Conservation (phyloP, 2,113 vertebrate species). For the Syrmaticus mikado region DNA sequence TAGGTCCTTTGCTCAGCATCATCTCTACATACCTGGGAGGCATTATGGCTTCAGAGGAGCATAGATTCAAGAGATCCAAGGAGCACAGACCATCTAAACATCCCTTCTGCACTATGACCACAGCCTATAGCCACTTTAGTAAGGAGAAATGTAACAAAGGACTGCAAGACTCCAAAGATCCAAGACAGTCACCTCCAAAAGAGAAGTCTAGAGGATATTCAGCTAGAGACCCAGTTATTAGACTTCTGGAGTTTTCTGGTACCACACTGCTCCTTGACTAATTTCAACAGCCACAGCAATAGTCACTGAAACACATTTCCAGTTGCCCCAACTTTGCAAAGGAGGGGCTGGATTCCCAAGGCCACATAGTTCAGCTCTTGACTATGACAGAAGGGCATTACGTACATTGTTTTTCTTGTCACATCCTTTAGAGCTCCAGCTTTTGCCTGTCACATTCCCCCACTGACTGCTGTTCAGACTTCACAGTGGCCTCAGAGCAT, state of each 20-base stretch:
- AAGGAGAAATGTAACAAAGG: background rate
- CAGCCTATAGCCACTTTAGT: background rate
- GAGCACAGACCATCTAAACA: background rate
- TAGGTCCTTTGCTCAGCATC: background rate
- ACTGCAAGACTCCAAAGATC: background rate
- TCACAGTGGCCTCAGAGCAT: background rate
- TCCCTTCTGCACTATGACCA: background rate
- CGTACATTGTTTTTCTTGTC: background rate
- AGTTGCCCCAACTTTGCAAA: background rate
- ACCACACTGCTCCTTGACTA: background rate
- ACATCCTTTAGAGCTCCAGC: background rate
- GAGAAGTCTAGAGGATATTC: background rate
- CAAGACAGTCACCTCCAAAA: background rate
- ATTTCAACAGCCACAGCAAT: background rate
- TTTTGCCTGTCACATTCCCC: background rate
- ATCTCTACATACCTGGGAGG: background rate
- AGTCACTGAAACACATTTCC: background rate
- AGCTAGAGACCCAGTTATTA: background rate
- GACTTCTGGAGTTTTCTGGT: background rate
- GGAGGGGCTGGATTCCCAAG: background rate
- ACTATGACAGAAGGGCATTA: accelerated
- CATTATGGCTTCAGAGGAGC: background rate
- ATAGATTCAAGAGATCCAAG: background rate
- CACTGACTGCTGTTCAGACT: background rate
- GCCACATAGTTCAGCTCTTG: background rate